Base-by-base conservation (phyloP, 2,797 vertebrate genomes). In the Aulostomus chinensis region DNA sequence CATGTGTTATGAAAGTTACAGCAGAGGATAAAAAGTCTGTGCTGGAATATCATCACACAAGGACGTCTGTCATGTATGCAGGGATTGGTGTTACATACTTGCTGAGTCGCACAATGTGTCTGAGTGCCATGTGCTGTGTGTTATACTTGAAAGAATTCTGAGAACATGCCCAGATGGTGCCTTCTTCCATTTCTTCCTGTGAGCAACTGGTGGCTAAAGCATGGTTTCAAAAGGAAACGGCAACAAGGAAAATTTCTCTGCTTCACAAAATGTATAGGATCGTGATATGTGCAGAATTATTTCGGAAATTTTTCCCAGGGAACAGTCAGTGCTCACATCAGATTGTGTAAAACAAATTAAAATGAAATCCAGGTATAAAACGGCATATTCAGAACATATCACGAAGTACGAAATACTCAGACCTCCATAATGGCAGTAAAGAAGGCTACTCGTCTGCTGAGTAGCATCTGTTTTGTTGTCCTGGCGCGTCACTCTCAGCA, bases 131-230 rank as follows among this genome's bases (percentile, higher is more conserved):
- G 83, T 83, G 76, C 61, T 64, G 57, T 56, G 61, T 77, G 64
- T 73, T 65, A 58, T 68, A 58, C 60, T 66, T 64, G 67, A 76
- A 69, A 76, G 41, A 29, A 18, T 60, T 80, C 59, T 60, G 59
- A 73, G 70, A 81, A 80, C 70, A 76, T 66, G 62, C 35, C 73
- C 84, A 83, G 79, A 84, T 81, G 79, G 79, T 50, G 22, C 58
- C 12, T 10, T 62, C 65, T 43, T 74, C 59, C 35, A 34, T 79
- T 68, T 76, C 40, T 39, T 57, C 43, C 50, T 61, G 36, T 4
- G 50, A 66, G 75, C 67, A 82, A 78, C 46, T 39, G 42, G 54
- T 82, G 60, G 33, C 22, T 59, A 60, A 46, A 35, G 25, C 26
- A 54, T 30, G 36, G 13, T 53, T 69, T 62, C 9, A 42, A 53